Evolutionary conservation across 1,140 invertebrate species (phyloP).

Genomic region (Condylostylus longicornis): DNA sequence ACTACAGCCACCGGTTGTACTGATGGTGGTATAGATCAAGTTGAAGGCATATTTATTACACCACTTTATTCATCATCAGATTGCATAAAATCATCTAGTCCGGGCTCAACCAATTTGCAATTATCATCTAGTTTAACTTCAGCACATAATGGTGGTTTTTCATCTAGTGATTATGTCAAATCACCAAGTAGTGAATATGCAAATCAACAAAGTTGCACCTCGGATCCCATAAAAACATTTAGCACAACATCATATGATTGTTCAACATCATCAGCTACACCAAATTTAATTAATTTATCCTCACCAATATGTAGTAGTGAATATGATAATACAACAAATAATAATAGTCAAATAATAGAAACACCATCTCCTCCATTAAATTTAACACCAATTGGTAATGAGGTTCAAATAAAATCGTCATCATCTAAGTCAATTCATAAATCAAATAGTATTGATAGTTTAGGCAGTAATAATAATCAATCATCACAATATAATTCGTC

Average conservation of each 20-base stretch:
- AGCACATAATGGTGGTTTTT: slow-evolving; percentile 29
- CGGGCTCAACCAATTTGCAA: slow-evolving; percentile 14
- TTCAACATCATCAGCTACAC: slow-evolving; percentile 21
- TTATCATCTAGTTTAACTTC: slow-evolving; percentile 30
- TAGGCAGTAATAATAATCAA: slow-evolving; percentile 15
- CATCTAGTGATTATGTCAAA: slow-evolving; percentile 30
- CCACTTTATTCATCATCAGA: slow-evolving; percentile 29
- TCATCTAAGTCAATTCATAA: no score
- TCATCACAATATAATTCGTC: slow-evolving; percentile 43
- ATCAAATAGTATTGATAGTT: slow-evolving; percentile 4
- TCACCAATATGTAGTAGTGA: slow-evolving; percentile 15
- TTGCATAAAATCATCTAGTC: slow-evolving; percentile 28
- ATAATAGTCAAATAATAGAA: no score
- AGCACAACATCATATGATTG: slow-evolving; percentile 31
- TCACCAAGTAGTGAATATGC: slow-evolving; percentile 29
- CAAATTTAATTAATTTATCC: slow-evolving; percentile 12
- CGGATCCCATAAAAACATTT: slow-evolving; percentile 31
- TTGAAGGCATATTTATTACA: slow-evolving; percentile 16
- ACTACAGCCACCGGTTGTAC: slow-evolving; percentile 6
- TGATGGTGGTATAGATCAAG: background rate
- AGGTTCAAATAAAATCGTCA: background rate
- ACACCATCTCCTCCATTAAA: slow-evolving; percentile 20
- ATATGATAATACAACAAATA: slow-evolving; percentile 5
- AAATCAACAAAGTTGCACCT: slow-evolving; percentile 30
- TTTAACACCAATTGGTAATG: slow-evolving; percentile 16